These are phyloP conservation scores for Myotis daubentonii DNA, from an alignment of 2,797 vertebrate genomes.

Conservation along the genomic window DNA sequence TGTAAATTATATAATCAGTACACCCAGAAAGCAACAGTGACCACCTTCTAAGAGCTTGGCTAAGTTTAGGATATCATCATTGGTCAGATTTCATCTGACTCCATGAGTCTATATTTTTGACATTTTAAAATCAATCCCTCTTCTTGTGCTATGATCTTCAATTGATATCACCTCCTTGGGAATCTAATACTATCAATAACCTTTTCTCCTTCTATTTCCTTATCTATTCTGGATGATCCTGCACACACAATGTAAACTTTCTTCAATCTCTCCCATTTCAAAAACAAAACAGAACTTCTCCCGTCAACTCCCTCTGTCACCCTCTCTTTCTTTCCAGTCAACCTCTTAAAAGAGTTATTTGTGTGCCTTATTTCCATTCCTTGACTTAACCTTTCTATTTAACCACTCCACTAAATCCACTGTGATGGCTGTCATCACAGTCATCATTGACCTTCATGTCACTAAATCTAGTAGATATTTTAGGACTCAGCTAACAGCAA, in stretches of 20 bases:
- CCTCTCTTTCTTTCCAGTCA: not conserved
- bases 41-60: not conserved
- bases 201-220: conserved; percentile 10
- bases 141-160: not conserved
- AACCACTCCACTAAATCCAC: not conserved
- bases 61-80: not conserved
- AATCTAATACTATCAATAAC: not conserved
- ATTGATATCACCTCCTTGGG: not conserved
- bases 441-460: not conserved
- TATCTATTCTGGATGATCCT: not conserved
- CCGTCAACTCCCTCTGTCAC: not conserved
- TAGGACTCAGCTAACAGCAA: not conserved
- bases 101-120: not conserved
- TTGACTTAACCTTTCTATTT: not conserved
- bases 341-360: not conserved
- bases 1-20: not conserved
- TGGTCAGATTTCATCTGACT: not conserved
- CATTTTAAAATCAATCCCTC: not conserved
- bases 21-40: not conserved
- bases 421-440: not conserved
- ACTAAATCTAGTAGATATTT: not conserved
- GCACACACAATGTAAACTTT: not conserved
- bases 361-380: not conserved
- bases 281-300: not conserved
- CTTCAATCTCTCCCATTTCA: not conserved